Conservation (phyloP, 2,797 vertebrate genomes). For the Ara ararauna region DNA sequence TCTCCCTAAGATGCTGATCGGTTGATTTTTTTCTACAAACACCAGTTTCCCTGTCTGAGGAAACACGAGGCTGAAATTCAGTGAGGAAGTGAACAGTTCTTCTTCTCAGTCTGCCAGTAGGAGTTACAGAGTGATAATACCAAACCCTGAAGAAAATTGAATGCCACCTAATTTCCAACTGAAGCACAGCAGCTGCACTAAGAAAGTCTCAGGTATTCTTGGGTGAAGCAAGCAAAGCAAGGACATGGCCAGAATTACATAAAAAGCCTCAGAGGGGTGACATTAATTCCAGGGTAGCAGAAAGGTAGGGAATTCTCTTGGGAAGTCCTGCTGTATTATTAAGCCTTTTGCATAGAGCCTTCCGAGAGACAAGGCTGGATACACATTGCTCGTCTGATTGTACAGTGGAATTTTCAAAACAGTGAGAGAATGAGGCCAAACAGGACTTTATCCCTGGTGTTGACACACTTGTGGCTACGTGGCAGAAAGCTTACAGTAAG, state of each 20-base stretch:
- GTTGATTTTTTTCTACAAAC: background rate
- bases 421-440: background rate
- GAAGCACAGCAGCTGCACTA: background rate
- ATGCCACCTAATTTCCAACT: background rate
- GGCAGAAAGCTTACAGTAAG: background rate
- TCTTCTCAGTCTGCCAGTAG: background rate
- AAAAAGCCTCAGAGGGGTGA: background rate
- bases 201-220: background rate
- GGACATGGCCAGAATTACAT: background rate
- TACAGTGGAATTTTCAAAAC: background rate
- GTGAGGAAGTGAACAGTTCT: background rate
- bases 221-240: rapidly evolving
- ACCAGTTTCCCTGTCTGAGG: background rate
- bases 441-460: background rate
- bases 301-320: background rate
- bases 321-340: background rate
- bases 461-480: background rate
- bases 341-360: background rate
- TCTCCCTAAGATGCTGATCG: background rate
- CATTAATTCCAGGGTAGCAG: background rate
- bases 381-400: background rate
- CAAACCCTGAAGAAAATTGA: background rate
- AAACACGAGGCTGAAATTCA: background rate
- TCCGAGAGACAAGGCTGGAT: background rate
- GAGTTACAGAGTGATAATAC: background rate